Evolutionary conservation across 2,888 invertebrate genomes (phyloP).

Genomic region (Drosophila borealis): DNA sequence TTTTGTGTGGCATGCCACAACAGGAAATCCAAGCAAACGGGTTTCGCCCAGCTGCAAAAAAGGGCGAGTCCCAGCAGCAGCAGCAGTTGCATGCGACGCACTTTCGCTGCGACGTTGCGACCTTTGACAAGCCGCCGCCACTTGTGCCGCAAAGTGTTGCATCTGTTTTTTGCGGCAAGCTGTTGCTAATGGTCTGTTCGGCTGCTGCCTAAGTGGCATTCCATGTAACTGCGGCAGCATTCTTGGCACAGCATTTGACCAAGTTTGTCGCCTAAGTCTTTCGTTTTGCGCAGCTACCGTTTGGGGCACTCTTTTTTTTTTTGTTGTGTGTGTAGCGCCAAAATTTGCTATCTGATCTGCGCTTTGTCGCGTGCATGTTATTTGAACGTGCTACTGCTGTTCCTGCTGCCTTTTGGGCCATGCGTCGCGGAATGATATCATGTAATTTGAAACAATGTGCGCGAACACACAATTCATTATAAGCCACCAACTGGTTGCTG

Average conservation of each 20-base stretch:
- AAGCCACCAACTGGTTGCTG: slow-evolving; percentile 69
- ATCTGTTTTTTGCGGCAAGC: neutral
- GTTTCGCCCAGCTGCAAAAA: slow-evolving; percentile 60
- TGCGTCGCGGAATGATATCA: slow-evolving; percentile 50
- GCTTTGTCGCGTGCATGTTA: slow-evolving; percentile 65
- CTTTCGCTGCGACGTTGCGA: slow-evolving; percentile 69
- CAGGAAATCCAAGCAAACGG: slow-evolving; percentile 60
- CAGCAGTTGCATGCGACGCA: slow-evolving; percentile 48
- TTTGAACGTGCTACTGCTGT: slow-evolving; percentile 7
- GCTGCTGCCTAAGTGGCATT: slow-evolving; percentile 31
- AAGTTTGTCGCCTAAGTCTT: slow-evolving; percentile 51
- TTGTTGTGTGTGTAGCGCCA: slow-evolving; percentile 20
- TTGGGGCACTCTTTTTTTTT: neutral
- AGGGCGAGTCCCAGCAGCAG: slow-evolving; percentile 21
- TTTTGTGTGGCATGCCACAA: slow-evolving; percentile 70
- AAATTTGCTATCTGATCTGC: slow-evolving; percentile 53
- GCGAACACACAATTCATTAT: slow-evolving; percentile 72
- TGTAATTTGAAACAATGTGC: slow-evolving; percentile 78
- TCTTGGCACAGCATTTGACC: slow-evolving; percentile 40
- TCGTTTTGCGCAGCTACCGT: slow-evolving; percentile 37
- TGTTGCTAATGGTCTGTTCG: slow-evolving; percentile 16
- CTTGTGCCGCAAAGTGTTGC: slow-evolving; percentile 41
- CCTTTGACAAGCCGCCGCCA: slow-evolving; percentile 70
- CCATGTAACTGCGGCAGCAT: slow-evolving; percentile 34
- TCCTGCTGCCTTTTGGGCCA: slow-evolving; percentile 25